phyloP scores from a whole-genome alignment of 2,888 invertebrate genomes.

The Diloba caeruleocephala region DNA sequence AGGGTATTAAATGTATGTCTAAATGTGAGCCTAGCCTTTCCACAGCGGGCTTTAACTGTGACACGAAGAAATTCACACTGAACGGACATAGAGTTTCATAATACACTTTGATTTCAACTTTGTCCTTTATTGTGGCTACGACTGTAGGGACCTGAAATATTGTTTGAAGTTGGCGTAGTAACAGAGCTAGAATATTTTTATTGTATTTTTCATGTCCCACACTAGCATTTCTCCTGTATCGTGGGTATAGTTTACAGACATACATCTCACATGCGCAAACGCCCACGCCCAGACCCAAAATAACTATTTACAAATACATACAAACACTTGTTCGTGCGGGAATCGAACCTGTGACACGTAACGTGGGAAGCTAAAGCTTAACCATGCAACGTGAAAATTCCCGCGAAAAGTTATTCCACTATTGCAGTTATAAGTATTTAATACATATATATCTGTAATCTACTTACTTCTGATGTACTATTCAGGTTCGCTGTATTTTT shows the following conservation, averaged over 20 bases:
- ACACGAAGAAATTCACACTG: constrained; percentile 92
- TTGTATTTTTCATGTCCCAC: too few species aligned
- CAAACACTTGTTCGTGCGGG: too few species aligned
- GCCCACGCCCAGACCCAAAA: too few species aligned
- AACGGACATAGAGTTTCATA: constrained; percentile 95
- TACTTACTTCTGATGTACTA: constrained; percentile 34
- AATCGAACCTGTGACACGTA: too few species aligned
- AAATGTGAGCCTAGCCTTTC: constrained; percentile 89
- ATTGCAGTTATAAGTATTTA: too few species aligned
- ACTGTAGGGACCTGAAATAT: constrained; percentile 33
- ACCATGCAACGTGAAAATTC: too few species aligned
- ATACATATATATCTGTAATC: not conserved
- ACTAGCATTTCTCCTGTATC: too few species aligned
- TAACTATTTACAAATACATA: too few species aligned
- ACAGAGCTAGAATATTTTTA: not conserved
- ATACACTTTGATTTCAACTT: constrained; percentile 82
- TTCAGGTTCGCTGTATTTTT: constrained; percentile 16
- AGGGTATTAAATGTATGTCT: constrained; percentile 92
- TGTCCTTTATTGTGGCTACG: constrained; percentile 33
- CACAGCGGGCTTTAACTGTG: constrained; percentile 91
- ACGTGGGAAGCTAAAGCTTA: too few species aligned
- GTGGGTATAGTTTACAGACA: too few species aligned
- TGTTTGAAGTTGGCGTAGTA: constrained; percentile 4
- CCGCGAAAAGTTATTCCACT: too few species aligned
- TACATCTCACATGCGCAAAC: too few species aligned